Conservation (phyloP, 2,888 invertebrate genomes). For the Alloplasta piceator region DNA sequence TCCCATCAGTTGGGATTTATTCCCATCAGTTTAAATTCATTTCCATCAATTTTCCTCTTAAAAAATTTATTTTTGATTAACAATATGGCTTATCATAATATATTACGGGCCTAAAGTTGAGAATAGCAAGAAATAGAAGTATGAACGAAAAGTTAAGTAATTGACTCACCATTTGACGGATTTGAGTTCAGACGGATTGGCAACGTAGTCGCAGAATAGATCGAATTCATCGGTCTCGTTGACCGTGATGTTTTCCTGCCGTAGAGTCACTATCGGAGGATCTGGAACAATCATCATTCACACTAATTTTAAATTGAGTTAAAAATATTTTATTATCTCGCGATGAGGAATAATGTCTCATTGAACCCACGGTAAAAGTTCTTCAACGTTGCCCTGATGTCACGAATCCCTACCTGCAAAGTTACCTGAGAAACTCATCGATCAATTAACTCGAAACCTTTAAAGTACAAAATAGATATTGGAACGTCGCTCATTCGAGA, state of each 20-base stretch:
- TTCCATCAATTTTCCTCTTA: too few relatives aligned
- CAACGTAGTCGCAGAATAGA: conserved; percentile 92
- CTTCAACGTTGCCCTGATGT: too few relatives aligned
- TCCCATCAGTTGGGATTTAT: too few relatives aligned
- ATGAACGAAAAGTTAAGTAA: not conserved
- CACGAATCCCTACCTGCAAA: too few relatives aligned
- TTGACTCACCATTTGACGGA: conserved; percentile 90
- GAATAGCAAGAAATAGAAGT: not conserved
- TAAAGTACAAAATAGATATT: too few relatives aligned
- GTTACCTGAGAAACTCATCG: too few relatives aligned
- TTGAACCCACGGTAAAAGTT: too few relatives aligned
- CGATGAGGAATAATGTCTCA: not conserved
- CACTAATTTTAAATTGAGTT: too few relatives aligned
- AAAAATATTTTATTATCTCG: not conserved
- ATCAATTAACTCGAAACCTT: too few relatives aligned
- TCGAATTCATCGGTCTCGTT: conserved; percentile 91
- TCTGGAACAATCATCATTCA: conserved; percentile 85
- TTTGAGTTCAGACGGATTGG: conserved; percentile 92
- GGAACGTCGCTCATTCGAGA: too few relatives aligned
- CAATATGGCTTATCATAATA: not conserved
- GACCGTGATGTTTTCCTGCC: conserved; percentile 90
- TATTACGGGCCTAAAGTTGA: not conserved
- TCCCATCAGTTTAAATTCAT: too few relatives aligned
- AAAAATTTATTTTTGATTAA: not conserved
- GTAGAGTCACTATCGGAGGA: conserved; percentile 92